phyloP scores from a whole-genome alignment of 1,140 invertebrate genomes.

The Scaptomyza pallida region DNA sequence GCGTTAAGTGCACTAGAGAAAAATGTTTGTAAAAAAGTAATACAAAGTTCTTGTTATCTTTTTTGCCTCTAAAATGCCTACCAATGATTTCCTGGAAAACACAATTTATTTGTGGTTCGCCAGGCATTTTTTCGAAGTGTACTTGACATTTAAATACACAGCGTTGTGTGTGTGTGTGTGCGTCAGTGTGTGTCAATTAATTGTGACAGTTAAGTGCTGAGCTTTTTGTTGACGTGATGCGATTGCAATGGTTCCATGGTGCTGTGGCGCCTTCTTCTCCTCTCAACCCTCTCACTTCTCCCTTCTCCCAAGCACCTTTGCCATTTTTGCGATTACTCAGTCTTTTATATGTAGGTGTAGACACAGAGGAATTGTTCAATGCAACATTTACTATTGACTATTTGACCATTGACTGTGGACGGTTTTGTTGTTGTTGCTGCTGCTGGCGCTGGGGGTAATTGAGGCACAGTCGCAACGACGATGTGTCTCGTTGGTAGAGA shows the following conservation, averaged over 20 bases:
- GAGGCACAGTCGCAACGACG: not conserved
- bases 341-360: not conserved
- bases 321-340: not conserved
- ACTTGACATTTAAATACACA: constrained; percentile 51
- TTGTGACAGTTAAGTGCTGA: constrained; percentile 34
- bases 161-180: constrained; percentile 7
- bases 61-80: too few relatives aligned
- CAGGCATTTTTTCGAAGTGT: not conserved
- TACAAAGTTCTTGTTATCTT: too few relatives aligned
- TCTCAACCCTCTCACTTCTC: not conserved
- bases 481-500: not conserved
- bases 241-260: constrained; percentile 16
- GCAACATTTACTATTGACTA: constrained; percentile 9
- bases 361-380: not conserved
- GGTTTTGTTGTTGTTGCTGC: not conserved
- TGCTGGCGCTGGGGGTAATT: constrained; percentile 18
- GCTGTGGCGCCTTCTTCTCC: not conserved
- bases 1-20: too few relatives aligned
- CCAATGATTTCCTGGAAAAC: too few relatives aligned
- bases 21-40: too few relatives aligned
- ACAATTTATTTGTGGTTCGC: not conserved
- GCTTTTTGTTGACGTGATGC: constrained; percentile 49
- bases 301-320: too few relatives aligned
- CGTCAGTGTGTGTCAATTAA: constrained; percentile 62
- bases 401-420: not conserved